Conservation (phyloP, 2,113 vertebrate genomes). For the Formicarius rufipectus region DNA sequence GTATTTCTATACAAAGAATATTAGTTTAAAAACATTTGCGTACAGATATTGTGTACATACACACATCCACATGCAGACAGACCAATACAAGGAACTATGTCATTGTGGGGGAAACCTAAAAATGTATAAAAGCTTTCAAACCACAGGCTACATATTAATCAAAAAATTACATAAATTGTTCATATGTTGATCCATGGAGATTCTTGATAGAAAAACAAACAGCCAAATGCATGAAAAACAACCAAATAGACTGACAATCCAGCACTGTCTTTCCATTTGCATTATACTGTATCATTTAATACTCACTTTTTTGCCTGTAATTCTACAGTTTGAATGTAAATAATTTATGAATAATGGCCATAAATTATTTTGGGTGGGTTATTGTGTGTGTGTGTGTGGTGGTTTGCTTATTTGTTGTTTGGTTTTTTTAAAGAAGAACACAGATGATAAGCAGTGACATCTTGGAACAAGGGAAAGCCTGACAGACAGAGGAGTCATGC, state of each 20-base stretch:
- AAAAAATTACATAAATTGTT: constrained; percentile 2
- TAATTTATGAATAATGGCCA: not conserved
- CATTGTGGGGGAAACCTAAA: not conserved
- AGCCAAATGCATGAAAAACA: constrained; percentile 15
- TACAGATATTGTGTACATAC: not conserved
- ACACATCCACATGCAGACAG: not conserved
- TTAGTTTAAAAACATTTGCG: constrained; percentile 34
- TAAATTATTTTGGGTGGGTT: not conserved
- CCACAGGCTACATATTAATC: constrained; percentile 22
- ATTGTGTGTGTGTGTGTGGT: too few species aligned
- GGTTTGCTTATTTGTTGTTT: not conserved
- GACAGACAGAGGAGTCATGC: not conserved
- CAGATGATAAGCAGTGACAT: not conserved
- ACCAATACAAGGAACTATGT: not conserved
- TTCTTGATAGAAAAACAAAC: constrained; percentile 28
- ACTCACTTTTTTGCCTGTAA: constrained; percentile 4
- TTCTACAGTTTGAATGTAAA: not conserved
- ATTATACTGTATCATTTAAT: constrained; percentile 13
- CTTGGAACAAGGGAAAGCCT: not conserved
- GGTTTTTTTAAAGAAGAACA: not conserved
- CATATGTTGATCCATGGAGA: not conserved
- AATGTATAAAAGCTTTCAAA: constrained; percentile 15
- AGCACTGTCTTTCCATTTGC: not conserved
- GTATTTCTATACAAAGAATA: constrained; percentile 25
- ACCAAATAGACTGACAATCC: not conserved